Evolutionary conservation across 1,140 invertebrate genomes (phyloP), one percentile per base, ranked within the genome.

Genomic region (Drosophila ironensis): DNA sequence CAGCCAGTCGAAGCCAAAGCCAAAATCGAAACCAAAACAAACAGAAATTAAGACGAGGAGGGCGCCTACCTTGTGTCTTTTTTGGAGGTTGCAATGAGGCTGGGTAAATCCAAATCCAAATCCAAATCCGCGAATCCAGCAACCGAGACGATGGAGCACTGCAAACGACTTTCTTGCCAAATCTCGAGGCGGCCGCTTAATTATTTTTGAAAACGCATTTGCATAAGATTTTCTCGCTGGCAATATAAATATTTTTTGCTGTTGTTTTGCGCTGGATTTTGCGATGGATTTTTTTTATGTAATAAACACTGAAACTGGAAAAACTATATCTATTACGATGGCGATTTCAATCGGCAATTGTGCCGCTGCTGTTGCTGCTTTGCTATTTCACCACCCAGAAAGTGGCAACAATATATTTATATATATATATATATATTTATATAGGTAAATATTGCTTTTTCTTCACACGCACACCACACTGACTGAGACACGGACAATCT

Each of bases 391-490:
- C 72, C 67, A 73, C 42, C 51, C 45, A 33, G 45, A 40, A 44
- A 56, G 22, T 38, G 70, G 51, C 73, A 80, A 59, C 57, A 66
- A 51, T 46, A 54, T 37, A 12, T 37, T 37, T 68, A 9, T 52
- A 7, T 30, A 41, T 51, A 50, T 50, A 45, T 30, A 35, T 70
- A 51, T 72, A 59, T 61, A 38, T 59, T 63, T 67, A 16, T 44
- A 53, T 50, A 60, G 71, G 66, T 60, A 72, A 69, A 72, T 77
- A 86, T 84, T 71, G 80, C 78, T 86, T 74, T 86, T 86, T 87
- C 80, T 86, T 80, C 75, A 78, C 71, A 84, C 70, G 73, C 69
- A 84, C 74, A 84, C 52, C 44, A 52, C 52, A n/a, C n/a, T n/a
- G n/a, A n/a, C n/a, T n/a, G n/a, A n/a, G 47, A 41, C 30, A 40